Evolutionary conservation across 1,140 invertebrate genomes (phyloP).

Genomic region (Battus philenor): DNA sequence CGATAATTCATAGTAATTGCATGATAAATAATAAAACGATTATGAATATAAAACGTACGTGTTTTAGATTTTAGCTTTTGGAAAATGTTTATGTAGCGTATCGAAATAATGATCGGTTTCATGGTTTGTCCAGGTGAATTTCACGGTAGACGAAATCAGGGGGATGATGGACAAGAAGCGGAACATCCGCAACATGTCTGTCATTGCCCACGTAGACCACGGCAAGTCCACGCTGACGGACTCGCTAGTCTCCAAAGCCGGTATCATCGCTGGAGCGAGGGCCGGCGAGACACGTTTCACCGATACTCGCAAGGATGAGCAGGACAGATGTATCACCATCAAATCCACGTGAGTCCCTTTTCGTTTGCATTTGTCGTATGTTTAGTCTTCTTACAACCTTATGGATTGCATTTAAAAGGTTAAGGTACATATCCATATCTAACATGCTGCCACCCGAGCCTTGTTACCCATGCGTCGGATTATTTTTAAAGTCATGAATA

Average conservation of each 20-base stretch:
- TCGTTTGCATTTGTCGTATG: no score
- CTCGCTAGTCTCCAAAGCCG: slow-evolving; percentile 99
- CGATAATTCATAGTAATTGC: not conserved
- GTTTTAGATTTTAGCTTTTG: no score
- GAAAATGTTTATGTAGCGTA: slow-evolving; percentile 16
- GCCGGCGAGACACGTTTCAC: slow-evolving; percentile 99
- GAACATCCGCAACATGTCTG: slow-evolving; percentile 99
- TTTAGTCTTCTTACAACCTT: no score
- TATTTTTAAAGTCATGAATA: no score
- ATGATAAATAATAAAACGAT: not conserved
- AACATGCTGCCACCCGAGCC: no score
- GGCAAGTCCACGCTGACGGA: slow-evolving; percentile 99
- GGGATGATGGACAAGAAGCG: slow-evolving; percentile 99
- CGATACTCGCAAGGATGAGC: slow-evolving; percentile 99
- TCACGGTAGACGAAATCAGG: slow-evolving; percentile 99
- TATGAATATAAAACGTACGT: slow-evolving; percentile 38
- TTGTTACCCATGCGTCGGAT: no score
- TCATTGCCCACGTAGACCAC: slow-evolving; percentile 99
- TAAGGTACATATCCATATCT: no score
- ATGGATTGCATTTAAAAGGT: no score
- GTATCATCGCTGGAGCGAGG: slow-evolving; percentile 98
- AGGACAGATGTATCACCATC: slow-evolving; percentile 99
- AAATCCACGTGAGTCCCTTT: slow-evolving; percentile 99
- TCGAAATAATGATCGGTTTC: slow-evolving; percentile 41
- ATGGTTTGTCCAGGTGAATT: slow-evolving; percentile 93